These are phyloP conservation scores for Poeciliopsis retropinna DNA, from an alignment of 2,113 vertebrate genomes.

Conservation along the genomic window DNA sequence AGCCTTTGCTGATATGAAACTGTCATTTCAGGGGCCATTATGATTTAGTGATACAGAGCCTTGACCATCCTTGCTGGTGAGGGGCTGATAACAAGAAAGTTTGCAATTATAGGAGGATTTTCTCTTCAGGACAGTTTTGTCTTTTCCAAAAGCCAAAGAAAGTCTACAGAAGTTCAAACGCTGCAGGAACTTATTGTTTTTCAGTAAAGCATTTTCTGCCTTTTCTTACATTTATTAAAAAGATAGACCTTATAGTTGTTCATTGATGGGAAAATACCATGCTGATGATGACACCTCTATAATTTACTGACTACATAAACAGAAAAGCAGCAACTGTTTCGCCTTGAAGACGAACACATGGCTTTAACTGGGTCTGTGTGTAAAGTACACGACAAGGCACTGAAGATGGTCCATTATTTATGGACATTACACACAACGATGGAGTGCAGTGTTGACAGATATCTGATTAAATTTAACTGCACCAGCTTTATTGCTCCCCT, in stretches of 20 bases:
- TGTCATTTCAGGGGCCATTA: slow-evolving; percentile 2
- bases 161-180: not conserved
- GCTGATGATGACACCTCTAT: not conserved
- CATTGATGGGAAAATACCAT: slow-evolving; percentile 28
- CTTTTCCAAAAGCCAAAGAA: not conserved
- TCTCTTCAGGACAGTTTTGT: not conserved
- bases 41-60: not conserved
- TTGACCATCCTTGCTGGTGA: not conserved
- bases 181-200: not conserved
- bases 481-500: slow-evolving; percentile 24
- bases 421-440: slow-evolving; percentile 59
- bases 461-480: slow-evolving; percentile 49
- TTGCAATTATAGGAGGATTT: slow-evolving; percentile 6
- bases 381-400: slow-evolving; percentile 31
- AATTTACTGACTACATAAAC: slow-evolving; percentile 2
- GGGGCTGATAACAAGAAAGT: not conserved
- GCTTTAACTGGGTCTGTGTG: slow-evolving; percentile 19
- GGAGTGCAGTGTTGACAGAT: slow-evolving; percentile 25
- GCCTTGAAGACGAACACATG: slow-evolving; percentile 10
- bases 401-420: slow-evolving; percentile 59
- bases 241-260: slow-evolving; percentile 26
- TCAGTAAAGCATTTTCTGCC: not conserved
- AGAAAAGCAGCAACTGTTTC: slow-evolving; percentile 8
- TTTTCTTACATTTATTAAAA: slow-evolving; percentile 41
- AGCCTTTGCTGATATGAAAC: slow-evolving; percentile 5